Conservation (phyloP, 1,140 invertebrate species). For the Pentalonia nigronervosa region DNA sequence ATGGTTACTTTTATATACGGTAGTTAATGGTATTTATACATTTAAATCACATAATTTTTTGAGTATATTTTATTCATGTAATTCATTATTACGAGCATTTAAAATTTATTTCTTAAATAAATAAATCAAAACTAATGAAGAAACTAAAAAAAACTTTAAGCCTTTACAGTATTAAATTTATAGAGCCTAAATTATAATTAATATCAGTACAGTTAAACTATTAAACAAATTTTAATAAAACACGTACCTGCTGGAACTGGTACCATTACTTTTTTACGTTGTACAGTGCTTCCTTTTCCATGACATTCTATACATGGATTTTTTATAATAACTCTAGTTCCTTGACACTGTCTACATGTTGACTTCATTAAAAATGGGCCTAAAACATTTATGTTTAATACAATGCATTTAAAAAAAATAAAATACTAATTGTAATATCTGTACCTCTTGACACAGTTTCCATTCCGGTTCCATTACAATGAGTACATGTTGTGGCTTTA, state of each 20-base stretch:
- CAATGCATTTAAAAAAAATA: constrained; percentile 38
- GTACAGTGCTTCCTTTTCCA: constrained; percentile 90
- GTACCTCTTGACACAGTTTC: constrained; percentile 82
- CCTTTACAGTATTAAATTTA: too few species aligned
- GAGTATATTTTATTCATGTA: not conserved
- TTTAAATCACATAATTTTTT: not conserved
- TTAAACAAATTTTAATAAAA: not conserved
- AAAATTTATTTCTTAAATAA: not conserved
- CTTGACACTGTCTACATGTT: constrained; percentile 93
- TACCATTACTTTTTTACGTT: constrained; percentile 88
- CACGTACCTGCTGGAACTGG: constrained; percentile 90
- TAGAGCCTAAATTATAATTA: not conserved
- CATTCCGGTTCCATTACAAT: constrained; percentile 98
- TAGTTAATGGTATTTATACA: not conserved
- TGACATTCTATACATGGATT: constrained; percentile 91
- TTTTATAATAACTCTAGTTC: constrained; percentile 85
- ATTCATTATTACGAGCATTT: not conserved
- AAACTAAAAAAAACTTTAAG: too few species aligned
- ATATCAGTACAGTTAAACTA: not conserved
- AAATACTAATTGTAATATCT: not conserved
- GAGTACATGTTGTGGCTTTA: constrained; percentile 83
- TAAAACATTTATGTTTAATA: constrained; percentile 62
- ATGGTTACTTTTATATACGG: not conserved
- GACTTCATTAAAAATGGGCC: constrained; percentile 97
- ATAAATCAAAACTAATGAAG: not conserved